A percentile compares a stretch with the other conserved stretches of the same genome.
These are phyloP conservation scores for Burhinus bistriatus DNA, from an alignment of 2,113 vertebrate species.

Conservation along the genomic window DNA sequence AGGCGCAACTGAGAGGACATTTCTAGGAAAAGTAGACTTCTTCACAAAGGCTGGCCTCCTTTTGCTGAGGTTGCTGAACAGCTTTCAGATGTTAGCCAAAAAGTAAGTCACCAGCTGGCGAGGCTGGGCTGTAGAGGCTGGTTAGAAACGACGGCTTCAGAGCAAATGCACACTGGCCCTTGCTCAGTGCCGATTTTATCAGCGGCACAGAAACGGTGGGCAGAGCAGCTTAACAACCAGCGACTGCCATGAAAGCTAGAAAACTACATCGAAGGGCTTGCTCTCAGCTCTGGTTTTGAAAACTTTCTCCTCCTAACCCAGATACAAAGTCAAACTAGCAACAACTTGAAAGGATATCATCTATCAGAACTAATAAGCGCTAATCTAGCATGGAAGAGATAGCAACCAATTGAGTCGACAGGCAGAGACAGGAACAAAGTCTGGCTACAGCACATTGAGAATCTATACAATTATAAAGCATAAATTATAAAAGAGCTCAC, in stretches of 20 bases:
- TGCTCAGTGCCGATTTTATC: background rate
- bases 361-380: background rate
- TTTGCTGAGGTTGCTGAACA: background rate
- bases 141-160: background rate
- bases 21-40: background rate
- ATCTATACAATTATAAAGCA: conserved; percentile 25
- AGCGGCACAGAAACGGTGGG: background rate
- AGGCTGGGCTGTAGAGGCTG: background rate
- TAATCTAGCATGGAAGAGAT: conserved; percentile 29
- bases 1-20: background rate
- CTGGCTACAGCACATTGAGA: background rate
- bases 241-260: background rate
- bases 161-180: background rate
- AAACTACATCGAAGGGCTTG: background rate
- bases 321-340: background rate
- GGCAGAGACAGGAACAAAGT: conserved; percentile 14
- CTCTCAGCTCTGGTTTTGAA: background rate
- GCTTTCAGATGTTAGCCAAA: background rate
- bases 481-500: conserved; percentile 21
- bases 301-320: background rate
- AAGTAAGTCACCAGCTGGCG: background rate
- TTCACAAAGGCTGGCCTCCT: background rate
- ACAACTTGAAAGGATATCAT: conserved; percentile 35
- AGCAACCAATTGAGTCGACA: background rate
- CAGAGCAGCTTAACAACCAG: background rate